Percentiles rank a stretch among this genome's conserved stretches.
Evolutionary conservation across 2,888 invertebrate genomes (phyloP).

Genomic region (Caenorhabditis drosophilae): DNA sequence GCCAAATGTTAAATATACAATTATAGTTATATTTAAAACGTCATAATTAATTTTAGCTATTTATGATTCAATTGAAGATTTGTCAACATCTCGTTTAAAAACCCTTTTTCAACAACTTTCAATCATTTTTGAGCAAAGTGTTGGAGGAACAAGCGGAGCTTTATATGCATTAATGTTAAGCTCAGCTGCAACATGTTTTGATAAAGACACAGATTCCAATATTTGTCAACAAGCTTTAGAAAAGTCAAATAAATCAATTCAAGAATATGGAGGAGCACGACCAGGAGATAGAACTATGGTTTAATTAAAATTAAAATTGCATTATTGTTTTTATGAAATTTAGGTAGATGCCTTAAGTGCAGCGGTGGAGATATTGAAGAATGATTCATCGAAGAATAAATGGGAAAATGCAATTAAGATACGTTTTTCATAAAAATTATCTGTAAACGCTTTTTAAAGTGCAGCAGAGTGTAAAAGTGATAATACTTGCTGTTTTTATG

Average conservation of each 20-base stretch:
- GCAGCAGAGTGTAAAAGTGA: too few relatives aligned
- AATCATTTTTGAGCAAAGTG: conserved; percentile 52
- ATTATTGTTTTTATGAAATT: too few relatives aligned
- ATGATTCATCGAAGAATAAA: conserved; percentile 2
- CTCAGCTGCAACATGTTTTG: conserved; percentile 39
- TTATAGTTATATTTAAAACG: too few relatives aligned
- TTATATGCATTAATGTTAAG: conserved; percentile 60
- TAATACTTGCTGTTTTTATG: too few relatives aligned
- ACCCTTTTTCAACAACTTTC: conserved; percentile 51
- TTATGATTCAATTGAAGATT: conserved; percentile 1
- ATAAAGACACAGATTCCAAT: neutral
- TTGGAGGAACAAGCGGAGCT: conserved; percentile 65
- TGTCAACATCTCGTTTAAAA: conserved; percentile 30
- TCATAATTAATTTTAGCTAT: too few relatives aligned
- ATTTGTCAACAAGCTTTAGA: conserved; percentile 30
- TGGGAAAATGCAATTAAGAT: conserved; percentile 39
- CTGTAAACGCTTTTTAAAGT: too few relatives aligned
- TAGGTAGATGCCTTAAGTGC: conserved; percentile 53
- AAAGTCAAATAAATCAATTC: conserved; percentile 47
- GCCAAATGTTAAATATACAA: too few relatives aligned
- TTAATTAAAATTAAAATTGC: too few relatives aligned
- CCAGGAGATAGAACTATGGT: conserved; percentile 82
- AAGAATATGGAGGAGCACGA: conserved; percentile 78
- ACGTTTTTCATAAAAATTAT: neutral
- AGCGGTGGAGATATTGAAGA: neutral